These are phyloP conservation scores for Beris chalybata DNA, from an alignment of 2,888 invertebrate genomes.

Conservation along the genomic window DNA sequence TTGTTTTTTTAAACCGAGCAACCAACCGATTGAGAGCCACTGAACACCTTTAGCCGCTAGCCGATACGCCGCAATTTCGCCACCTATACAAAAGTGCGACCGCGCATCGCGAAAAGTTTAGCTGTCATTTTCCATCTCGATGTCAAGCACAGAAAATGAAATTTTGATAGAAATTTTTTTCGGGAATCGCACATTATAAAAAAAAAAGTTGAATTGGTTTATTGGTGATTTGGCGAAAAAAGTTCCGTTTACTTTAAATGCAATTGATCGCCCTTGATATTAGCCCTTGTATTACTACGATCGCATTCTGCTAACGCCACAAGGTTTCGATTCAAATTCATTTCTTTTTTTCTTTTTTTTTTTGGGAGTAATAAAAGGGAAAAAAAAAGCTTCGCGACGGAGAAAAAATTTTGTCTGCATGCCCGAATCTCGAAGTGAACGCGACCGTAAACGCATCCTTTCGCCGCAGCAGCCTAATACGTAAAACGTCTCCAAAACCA, in stretches of 20 bases:
- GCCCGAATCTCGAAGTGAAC: background rate
- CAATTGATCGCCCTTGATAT: background rate
- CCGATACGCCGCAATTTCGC: too few species aligned
- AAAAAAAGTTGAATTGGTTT: slow-evolving; percentile 21
- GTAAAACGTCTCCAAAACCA: slow-evolving; percentile 1
- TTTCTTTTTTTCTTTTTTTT: too few species aligned
- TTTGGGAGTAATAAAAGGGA: background rate
- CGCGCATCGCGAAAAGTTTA: too few species aligned
- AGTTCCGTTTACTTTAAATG: slow-evolving; percentile 13
- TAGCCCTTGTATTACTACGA: too few species aligned
- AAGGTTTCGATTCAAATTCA: too few species aligned
- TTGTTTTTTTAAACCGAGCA: too few species aligned
- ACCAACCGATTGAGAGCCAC: too few species aligned
- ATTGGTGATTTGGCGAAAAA: slow-evolving; percentile 1
- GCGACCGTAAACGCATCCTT: slow-evolving; percentile 3
- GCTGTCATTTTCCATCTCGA: slow-evolving; percentile 24
- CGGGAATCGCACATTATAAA: slow-evolving; percentile 19
- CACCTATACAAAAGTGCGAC: too few species aligned
- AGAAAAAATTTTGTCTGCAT: background rate
- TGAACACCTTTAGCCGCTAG: too few species aligned
- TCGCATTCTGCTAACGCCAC: background rate
- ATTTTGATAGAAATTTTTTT: slow-evolving; percentile 26
- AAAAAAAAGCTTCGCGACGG: slow-evolving; percentile 6
- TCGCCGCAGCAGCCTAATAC: background rate
- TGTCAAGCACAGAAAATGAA: slow-evolving; percentile 24